Evolutionary conservation across 2,888 invertebrate genomes (phyloP).

Genomic region (Lasioglossum lativentre): DNA sequence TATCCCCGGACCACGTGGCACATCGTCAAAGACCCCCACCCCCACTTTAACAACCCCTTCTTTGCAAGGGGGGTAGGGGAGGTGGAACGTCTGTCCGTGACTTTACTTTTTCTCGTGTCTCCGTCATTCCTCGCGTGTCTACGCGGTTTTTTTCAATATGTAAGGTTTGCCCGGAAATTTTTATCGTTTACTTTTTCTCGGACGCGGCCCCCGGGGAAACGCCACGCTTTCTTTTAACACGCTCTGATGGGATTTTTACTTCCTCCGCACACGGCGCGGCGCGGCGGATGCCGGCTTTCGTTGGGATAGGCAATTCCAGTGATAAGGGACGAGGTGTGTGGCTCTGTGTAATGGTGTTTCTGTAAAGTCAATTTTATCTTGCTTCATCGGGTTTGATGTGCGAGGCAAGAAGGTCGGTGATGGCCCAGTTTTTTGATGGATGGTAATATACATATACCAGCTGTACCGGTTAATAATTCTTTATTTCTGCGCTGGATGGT

Average conservation of each 20-base stretch:
- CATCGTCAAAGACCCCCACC: background rate
- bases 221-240: constrained; percentile 4
- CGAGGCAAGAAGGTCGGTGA: background rate
- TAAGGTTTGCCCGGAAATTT: background rate
- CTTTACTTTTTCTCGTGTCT: background rate
- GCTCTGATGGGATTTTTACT: constrained; percentile 7
- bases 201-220: background rate
- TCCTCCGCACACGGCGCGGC: background rate
- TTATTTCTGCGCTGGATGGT: too few relatives aligned
- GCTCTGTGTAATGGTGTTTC: background rate
- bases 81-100: background rate
- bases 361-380: background rate
- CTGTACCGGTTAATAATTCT: too few relatives aligned
- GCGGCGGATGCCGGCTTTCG: background rate
- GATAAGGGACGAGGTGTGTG: background rate
- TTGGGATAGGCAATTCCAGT: background rate
- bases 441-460: too few relatives aligned
- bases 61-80: background rate
- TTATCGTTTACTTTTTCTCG: constrained; percentile 4
- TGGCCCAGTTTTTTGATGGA: background rate
- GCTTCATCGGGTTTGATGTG: background rate
- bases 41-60: background rate
- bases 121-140: background rate
- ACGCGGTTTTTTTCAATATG: background rate
- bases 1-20: background rate